These are phyloP conservation scores for Oriolus oriolus DNA, from an alignment of 2,113 vertebrate genomes.

Conservation along the genomic window DNA sequence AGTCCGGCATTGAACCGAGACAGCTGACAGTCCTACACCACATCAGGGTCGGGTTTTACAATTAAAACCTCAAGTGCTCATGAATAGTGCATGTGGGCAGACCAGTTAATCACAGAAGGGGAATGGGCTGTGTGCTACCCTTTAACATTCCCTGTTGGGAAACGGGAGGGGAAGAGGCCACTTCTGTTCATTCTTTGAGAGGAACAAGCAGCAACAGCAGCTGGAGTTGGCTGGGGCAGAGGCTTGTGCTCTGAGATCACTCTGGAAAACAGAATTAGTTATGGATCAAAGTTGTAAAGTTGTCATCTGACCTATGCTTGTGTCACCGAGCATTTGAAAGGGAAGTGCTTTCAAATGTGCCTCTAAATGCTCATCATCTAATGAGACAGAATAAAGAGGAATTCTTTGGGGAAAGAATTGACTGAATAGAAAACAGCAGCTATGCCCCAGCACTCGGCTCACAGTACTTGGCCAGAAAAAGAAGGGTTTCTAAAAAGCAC, in stretches of 20 bases:
- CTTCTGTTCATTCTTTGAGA: neutral
- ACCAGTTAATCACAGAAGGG: neutral
- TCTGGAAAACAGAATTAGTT: constrained; percentile 2
- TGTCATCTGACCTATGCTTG: neutral
- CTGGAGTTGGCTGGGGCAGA: neutral
- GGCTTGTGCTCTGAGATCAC: neutral
- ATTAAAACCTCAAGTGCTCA: neutral
- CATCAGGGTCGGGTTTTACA: neutral
- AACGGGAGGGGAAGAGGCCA: neutral
- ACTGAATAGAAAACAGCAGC: neutral
- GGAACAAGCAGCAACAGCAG: neutral
- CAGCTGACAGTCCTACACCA: neutral
- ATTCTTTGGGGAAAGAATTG: neutral
- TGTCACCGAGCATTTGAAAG: neutral
- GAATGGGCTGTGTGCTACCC: neutral
- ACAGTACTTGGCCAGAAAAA: neutral
- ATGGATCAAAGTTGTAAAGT: neutral
- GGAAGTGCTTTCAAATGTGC: neutral
- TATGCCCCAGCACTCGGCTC: neutral
- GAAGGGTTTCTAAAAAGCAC: neutral
- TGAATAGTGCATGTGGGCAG: neutral
- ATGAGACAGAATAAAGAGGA: neutral
- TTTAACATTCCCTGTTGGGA: neutral
- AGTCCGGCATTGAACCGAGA: neutral
- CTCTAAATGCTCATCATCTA: neutral